Base-by-base conservation (phyloP, 2,888 invertebrate species). In the Agrochola circellaris region DNA sequence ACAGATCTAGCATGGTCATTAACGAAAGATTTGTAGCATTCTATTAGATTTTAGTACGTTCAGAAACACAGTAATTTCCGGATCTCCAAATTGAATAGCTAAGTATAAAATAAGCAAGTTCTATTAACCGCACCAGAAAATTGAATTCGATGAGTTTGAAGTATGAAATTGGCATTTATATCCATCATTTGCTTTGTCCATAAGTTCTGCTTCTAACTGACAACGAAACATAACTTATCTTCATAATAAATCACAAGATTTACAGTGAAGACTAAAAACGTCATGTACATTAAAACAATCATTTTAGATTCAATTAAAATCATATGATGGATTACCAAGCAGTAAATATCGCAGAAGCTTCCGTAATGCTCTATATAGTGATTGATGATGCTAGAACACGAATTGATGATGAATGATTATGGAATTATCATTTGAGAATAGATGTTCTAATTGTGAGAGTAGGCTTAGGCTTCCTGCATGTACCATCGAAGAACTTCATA, bases 361-460 rank as follows among this genome's bases (percentile, higher is more conserved):
- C 95, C 93, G 95, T 93, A 91, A 90, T 93, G 95, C 94, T 94
- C 95, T 86, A 94, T 83, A 90, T 94, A 89, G 84, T 94, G 95
- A 95, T 95, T 93, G 89, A 95, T 95, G 92, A 91, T 88, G 61
- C 79, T 73, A 82, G 83, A 90, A 90, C 88, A 89, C 87, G 89
- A 92, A 90, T 93, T 91, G 84, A 92, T 92, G 91, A 91, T 92
- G 84, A 90, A 91, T 91, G 74, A 89, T 89, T 78, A 83, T 75
- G 72, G 79, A 88, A 89, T 87, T 81, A 86, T 87, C 85, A 88
- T 87, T 82, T 75, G 30, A 26, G 62, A 65, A 42, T 45, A 38
- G 62, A 58, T 83, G 85, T 42, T 81, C 68, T 20, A 30, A 86
- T 65, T 83, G 34, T n/a, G 86, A 68, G 42, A 26, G 26, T 3